phyloP scores from a whole-genome alignment of 2,888 invertebrate species.

The Megalurothrips usitatus region DNA sequence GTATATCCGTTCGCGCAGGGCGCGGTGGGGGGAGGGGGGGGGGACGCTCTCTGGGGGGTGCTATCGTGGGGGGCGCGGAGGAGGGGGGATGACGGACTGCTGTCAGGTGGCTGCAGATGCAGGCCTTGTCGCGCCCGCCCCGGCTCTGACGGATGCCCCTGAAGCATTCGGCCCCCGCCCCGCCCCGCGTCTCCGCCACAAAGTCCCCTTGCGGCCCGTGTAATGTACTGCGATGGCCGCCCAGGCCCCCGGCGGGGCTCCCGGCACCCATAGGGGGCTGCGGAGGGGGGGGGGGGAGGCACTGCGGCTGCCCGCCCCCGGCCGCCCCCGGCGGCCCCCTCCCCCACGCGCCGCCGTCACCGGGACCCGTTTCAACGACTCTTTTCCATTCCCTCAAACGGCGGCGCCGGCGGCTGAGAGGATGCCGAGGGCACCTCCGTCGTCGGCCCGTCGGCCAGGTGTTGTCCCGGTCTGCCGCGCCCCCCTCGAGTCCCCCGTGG shows the following conservation, averaged over 20 bases:
- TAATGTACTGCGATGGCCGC: constrained; percentile 20
- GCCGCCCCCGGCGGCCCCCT: no score
- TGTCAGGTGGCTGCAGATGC: constrained; percentile 25
- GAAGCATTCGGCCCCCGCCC: neutral
- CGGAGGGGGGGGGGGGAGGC: neutral
- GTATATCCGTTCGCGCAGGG: neutral
- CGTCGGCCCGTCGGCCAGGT: no score
- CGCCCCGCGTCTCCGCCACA: neutral
- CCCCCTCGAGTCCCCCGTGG: no score
- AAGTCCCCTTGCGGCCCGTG: neutral
- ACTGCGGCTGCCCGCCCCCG: neutral
- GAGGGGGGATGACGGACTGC: constrained; percentile 20
- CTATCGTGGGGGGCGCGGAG: neutral
- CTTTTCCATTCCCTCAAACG: no score
- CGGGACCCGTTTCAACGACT: no score
- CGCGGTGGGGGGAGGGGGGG: neutral
- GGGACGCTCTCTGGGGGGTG: neutral
- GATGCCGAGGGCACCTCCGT: no score
- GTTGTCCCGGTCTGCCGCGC: no score
- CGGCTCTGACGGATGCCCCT: constrained; percentile 11
- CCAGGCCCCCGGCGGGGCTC: neutral
- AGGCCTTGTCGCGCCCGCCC: neutral
- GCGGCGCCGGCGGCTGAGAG: no score
- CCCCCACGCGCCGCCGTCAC: no score
- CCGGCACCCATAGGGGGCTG: neutral